These are phyloP conservation scores for Ceriagrion tenellum DNA, from an alignment of 2,888 invertebrate species.

Conservation along the genomic window DNA sequence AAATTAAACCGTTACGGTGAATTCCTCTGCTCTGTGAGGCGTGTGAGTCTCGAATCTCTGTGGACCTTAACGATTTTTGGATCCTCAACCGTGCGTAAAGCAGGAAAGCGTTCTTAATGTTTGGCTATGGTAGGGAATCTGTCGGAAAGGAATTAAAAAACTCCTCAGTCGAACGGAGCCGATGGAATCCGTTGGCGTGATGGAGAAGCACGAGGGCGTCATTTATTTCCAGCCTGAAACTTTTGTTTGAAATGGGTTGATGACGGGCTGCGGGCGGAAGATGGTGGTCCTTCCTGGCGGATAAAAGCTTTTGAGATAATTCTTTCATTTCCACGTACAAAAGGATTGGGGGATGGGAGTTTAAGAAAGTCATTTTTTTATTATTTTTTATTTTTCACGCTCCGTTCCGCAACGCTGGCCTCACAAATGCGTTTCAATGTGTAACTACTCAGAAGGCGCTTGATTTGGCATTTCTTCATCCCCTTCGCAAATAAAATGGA, in stretches of 20 bases:
- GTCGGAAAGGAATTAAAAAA: conserved; percentile 18
- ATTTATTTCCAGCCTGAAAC: conserved; percentile 32
- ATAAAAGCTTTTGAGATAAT: conserved; percentile 52
- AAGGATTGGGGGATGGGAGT: not conserved
- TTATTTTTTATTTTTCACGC: not conserved
- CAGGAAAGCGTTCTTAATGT: conserved; percentile 54
- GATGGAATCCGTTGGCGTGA: conserved; percentile 47
- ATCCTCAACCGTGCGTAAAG: conserved; percentile 53
- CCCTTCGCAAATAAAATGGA: not conserved
- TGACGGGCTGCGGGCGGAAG: conserved; percentile 25
- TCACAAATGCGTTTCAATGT: conserved; percentile 42
- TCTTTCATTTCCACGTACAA: conserved; percentile 32
- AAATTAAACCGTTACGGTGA: not conserved
- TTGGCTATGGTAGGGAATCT: conserved; percentile 22
- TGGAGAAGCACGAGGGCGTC: conserved; percentile 41
- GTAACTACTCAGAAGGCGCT: not conserved
- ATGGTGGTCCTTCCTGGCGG: not conserved
- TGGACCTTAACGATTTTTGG: not conserved
- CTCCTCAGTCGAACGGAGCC: not conserved
- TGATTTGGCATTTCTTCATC: conserved; percentile 49
- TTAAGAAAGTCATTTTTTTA: not conserved
- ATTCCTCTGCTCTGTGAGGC: not conserved
- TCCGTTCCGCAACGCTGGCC: conserved; percentile 43
- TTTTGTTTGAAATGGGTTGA: not conserved
- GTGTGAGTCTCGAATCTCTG: not conserved